Evolutionary conservation across 2,888 invertebrate species (phyloP).

Genomic region (Epistrophe eligans): DNA sequence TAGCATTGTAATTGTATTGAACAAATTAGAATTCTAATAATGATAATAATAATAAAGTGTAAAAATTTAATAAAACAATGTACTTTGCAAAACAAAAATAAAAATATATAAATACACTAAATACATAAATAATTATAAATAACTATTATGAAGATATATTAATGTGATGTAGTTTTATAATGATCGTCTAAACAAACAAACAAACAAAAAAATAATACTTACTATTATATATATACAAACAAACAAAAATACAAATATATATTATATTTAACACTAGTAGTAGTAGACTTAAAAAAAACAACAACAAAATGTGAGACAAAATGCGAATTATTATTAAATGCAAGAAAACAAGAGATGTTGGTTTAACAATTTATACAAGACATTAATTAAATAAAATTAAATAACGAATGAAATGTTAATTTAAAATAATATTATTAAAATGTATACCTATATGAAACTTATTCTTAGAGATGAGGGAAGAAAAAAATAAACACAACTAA

Average conservation of each 20-base stretch:
- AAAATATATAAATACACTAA: slow-evolving; percentile 39
- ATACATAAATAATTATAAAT: slow-evolving; percentile 58
- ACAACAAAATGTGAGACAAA: slow-evolving; percentile 39
- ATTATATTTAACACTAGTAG: slow-evolving; percentile 68
- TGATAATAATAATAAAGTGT: slow-evolving; percentile 32
- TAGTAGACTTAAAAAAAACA: slow-evolving; percentile 31
- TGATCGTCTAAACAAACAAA: slow-evolving; percentile 67
- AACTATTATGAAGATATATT: slow-evolving; percentile 75
- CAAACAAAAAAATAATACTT: slow-evolving; percentile 60
- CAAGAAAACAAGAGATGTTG: slow-evolving; percentile 47
- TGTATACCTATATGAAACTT: slow-evolving; percentile 49
- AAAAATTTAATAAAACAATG: slow-evolving; percentile 39
- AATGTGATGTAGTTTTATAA: slow-evolving; percentile 77
- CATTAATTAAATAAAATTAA: slow-evolving; percentile 60
- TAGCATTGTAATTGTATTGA: slow-evolving; percentile 69
- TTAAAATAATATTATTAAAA: slow-evolving; percentile 27
- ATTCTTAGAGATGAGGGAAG: slow-evolving; percentile 58
- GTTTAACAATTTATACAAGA: slow-evolving; percentile 68
- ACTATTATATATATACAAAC: slow-evolving; percentile 69
- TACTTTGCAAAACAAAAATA: slow-evolving; percentile 57
- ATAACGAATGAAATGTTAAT: slow-evolving; percentile 35
- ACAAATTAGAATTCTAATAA: slow-evolving; percentile 70
- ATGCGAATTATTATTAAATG: slow-evolving; percentile 44
- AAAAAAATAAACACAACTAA: slow-evolving; percentile 29
- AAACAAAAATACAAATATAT: slow-evolving; percentile 59